These are phyloP conservation scores for roundworm (Caenorhabditis elegans) DNA, from an alignment of 1,140 invertebrate genomes.

Conservation along the genomic window WBcel235 BX284606.5:970001-970500, in stretches of 20 bases:
- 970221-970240: not conserved
- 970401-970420: too few species aligned
- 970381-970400: not conserved
- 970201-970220: not conserved
- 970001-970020: not conserved
- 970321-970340: conserved; percentile 6
- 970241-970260: not conserved
- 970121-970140: not conserved
- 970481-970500: too few species aligned
- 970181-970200: not conserved
- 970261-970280: not conserved
- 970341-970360: not conserved
- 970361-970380: not conserved
- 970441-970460: too few species aligned
- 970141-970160: not conserved
- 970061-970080: not conserved
- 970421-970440: too few species aligned
- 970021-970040: not conserved
- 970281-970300: not conserved
- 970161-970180: too few species aligned
- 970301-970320: conserved; percentile 27
- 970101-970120: not conserved
- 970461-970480: too few species aligned
- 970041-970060: not conserved
- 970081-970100: not conserved